A percentile compares a stretch with the other conserved stretches of the same genome.
phyloP scores from a whole-genome alignment of 2,113 vertebrate species.

The Colossoma macropomum region DNA sequence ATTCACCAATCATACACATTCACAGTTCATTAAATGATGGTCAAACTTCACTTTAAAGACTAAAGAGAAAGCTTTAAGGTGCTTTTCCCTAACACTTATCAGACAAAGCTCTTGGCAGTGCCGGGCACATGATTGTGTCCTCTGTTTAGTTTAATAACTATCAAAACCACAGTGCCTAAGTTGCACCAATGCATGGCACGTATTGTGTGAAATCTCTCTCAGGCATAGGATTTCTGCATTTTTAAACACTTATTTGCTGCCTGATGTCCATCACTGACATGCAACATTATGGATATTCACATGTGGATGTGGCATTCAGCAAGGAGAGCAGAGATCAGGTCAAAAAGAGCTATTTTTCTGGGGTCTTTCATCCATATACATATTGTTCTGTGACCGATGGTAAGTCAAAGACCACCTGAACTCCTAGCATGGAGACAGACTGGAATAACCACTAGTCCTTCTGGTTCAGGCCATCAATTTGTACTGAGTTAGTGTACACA shows the following conservation, averaged over 20 bases:
- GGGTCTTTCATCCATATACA: neutral
- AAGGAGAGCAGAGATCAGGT: neutral
- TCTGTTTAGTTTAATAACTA: constrained; percentile 4
- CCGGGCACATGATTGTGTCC: neutral
- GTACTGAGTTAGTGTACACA: neutral
- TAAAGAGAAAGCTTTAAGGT: neutral
- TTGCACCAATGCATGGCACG: neutral
- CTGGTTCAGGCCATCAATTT: neutral
- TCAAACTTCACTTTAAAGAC: neutral
- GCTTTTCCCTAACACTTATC: neutral
- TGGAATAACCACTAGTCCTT: neutral
- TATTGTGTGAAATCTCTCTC: neutral
- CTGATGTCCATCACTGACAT: neutral
- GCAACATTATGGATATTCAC: constrained; percentile 8
- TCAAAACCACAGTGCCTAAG: neutral
- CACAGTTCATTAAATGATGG: constrained; percentile 16
- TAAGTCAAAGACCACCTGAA: neutral
- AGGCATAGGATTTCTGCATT: neutral
- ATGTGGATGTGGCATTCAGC: neutral
- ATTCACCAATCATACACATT: neutral
- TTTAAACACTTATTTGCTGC: neutral
- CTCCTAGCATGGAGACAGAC: neutral
- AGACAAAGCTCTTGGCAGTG: neutral
- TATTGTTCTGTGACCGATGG: neutral
- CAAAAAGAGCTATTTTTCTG: neutral